Evolutionary conservation across 2,797 vertebrate species (phyloP).

Genomic region (Lycodopsis pacificus): DNA sequence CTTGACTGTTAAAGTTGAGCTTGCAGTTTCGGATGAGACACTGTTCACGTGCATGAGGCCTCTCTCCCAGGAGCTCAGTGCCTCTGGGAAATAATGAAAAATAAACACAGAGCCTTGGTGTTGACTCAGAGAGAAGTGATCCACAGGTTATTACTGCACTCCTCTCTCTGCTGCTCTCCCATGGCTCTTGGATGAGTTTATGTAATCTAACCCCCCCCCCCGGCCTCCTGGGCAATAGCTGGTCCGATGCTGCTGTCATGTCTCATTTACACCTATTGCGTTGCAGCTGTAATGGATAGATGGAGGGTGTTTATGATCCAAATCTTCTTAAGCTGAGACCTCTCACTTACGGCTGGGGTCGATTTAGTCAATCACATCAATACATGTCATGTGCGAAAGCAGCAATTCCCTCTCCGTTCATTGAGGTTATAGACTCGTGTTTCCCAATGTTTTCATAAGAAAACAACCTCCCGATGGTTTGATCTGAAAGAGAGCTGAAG

Average conservation of each 20-base stretch:
- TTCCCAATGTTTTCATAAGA: background rate
- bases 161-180: conserved; percentile 67
- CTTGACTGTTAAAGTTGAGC: conserved; percentile 1
- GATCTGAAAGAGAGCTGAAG: background rate
- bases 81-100: conserved; percentile 78
- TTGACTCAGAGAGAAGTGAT: conserved; percentile 76
- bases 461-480: background rate
- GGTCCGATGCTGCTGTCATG: conserved; percentile 72
- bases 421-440: background rate
- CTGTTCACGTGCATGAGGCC: conserved; percentile 44
- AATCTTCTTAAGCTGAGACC: conserved; percentile 33
- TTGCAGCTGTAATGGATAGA: conserved; percentile 47
- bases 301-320: conserved; percentile 35
- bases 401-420: background rate
- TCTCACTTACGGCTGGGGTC: conserved; percentile 5
- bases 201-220: conserved; percentile 60
- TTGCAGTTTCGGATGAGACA: conserved; percentile 44
- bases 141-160: conserved; percentile 72
- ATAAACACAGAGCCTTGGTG: conserved; percentile 73
- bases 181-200: conserved; percentile 70
- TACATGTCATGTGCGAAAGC: background rate
- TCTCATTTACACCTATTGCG: conserved; percentile 72
- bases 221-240: conserved; percentile 57
- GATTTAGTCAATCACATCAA: conserved; percentile 16
- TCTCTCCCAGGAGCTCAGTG: conserved; percentile 63